phyloP scores from a whole-genome alignment of 2,888 invertebrate genomes.

The Erpobdella octoculata region DNA sequence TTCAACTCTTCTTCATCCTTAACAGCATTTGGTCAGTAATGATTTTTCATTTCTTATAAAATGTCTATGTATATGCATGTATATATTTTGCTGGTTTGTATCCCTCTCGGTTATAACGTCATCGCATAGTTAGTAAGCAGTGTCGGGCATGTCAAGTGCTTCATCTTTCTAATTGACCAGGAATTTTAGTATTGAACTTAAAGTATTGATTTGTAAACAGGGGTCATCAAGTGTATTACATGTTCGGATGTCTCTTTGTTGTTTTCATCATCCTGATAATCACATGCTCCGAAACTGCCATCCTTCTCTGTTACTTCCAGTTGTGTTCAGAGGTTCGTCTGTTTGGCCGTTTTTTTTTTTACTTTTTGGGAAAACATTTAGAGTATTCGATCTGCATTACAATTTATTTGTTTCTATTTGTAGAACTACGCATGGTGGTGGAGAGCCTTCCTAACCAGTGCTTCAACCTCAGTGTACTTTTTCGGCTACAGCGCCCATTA shows the following conservation, averaged over 20 bases:
- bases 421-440: conserved; percentile 98
- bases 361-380: too few species aligned
- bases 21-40: conserved; percentile 83
- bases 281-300: conserved; percentile 97
- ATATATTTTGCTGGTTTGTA: too few species aligned
- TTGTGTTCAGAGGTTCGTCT: conserved; percentile 80
- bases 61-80: too few species aligned
- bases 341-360: too few species aligned
- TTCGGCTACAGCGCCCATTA: conserved; percentile 96
- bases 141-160: too few species aligned
- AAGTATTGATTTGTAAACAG: conserved; percentile 52
- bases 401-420: background rate
- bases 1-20: conserved; percentile 95
- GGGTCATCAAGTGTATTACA: conserved; percentile 92
- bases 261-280: conserved; percentile 93
- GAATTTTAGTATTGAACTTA: too few species aligned
- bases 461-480: conserved; percentile 90
- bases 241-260: conserved; percentile 96
- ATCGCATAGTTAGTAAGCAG: too few species aligned
- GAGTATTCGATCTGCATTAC: too few species aligned
- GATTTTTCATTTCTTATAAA: background rate
- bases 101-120: too few species aligned
- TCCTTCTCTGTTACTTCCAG: conserved; percentile 95
- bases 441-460: conserved; percentile 90
- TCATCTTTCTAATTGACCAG: too few species aligned